Evolutionary conservation across 2,797 vertebrate species (phyloP).

Genomic region (Luscinia luscinia): DNA sequence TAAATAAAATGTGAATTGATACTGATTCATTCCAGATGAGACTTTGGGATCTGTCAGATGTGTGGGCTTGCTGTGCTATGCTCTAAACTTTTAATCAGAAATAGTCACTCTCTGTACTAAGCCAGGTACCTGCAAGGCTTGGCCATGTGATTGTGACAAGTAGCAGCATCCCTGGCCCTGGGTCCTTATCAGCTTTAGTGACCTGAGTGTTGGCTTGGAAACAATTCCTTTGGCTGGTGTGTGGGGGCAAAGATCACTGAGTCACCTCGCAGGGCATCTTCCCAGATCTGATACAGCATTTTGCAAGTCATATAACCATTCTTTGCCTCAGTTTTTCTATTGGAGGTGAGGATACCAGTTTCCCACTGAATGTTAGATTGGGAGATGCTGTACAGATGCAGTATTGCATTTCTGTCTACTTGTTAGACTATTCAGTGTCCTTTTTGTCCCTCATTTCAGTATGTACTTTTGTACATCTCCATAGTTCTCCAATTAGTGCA

Average conservation of each 20-base stretch:
- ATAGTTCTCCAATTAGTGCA: neutral
- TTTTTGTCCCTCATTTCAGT: neutral
- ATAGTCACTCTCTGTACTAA: neutral
- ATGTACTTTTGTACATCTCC: neutral
- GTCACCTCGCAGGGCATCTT: accelerated
- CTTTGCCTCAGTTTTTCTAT: neutral
- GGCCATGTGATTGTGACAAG: neutral
- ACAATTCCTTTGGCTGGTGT: neutral
- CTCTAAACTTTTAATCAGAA: neutral
- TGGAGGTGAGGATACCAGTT: neutral
- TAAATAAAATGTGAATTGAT: conserved; percentile 62
- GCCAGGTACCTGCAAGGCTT: neutral
- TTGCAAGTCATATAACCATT: neutral
- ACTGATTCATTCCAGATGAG: conserved; percentile 68
- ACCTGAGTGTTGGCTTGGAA: neutral
- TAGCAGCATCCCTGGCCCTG: neutral
- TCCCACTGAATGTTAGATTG: neutral
- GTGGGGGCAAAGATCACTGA: neutral
- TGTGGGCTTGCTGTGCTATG: neutral
- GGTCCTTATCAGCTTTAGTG: neutral
- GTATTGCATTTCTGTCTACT: neutral
- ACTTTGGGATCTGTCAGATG: conserved; percentile 14
- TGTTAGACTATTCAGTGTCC: neutral
- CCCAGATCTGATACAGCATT: neutral
- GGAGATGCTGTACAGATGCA: neutral